Conservation (phyloP, 35 echinoderm and acorn worm species). For the Strongylocentrotus purpuratus region DNA sequence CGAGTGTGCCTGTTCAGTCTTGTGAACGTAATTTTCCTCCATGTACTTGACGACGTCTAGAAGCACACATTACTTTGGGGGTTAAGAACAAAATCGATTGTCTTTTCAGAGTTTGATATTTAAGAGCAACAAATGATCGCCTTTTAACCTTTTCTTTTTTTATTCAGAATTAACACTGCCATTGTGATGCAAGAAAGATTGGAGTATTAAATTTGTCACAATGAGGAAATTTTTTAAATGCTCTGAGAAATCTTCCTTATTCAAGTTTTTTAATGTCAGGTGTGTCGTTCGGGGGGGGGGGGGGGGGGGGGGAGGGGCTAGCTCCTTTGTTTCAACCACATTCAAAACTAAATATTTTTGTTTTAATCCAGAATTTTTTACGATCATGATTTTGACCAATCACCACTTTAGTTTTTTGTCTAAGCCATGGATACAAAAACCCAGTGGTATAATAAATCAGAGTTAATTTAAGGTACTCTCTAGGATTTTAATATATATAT, state of each 20-base stretch:
- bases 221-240: not conserved
- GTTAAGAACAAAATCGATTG: not conserved
- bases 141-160: not conserved
- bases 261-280: not conserved
- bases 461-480: no score
- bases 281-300: not conserved
- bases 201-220: not conserved
- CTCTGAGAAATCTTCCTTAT: not conserved
- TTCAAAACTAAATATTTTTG: not conserved
- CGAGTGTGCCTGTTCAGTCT: not conserved
- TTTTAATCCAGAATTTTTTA: not conserved
- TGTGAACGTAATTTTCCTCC: not conserved
- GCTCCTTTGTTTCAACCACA: not conserved
- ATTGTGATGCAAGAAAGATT: not conserved
- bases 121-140: not conserved
- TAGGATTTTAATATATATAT: no score
- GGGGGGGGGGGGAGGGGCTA: no score
- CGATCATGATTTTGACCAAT: not conserved
- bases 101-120: not conserved
- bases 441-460: no score
- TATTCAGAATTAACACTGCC: not conserved
- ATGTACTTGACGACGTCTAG: not conserved
- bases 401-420: no score
- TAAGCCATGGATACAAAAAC: no score
- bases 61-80: not conserved